phyloP scores from a whole-genome alignment of 1,140 invertebrate species.

The Bombus cullumanus region DNA sequence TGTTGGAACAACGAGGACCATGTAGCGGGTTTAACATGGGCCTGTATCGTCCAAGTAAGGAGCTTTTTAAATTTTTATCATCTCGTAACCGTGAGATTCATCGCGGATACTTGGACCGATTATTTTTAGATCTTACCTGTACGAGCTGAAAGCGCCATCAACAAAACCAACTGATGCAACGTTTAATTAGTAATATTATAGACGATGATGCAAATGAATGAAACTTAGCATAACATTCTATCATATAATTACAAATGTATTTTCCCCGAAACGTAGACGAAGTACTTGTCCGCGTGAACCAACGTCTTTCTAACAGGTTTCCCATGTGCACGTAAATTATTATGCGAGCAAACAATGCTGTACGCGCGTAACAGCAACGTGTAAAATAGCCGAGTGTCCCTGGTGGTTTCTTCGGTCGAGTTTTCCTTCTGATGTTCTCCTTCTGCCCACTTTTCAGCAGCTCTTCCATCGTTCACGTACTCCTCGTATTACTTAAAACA shows the following conservation, averaged over 20 bases:
- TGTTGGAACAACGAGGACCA: background rate
- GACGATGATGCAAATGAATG: too few species aligned
- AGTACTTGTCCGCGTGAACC: conserved; percentile 37
- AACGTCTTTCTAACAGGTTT: conserved; percentile 44
- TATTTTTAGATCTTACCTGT: too few species aligned
- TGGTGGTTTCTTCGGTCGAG: conserved; percentile 48
- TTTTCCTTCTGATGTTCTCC: conserved; percentile 25
- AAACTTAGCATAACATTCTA: too few species aligned
- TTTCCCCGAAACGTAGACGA: background rate
- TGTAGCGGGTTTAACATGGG: conserved; percentile 6
- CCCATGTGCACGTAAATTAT: conserved; percentile 67
- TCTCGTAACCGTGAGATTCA: conserved; percentile 8
- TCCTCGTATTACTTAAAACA: background rate
- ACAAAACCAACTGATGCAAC: background rate
- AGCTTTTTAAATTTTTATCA: conserved; percentile 9
- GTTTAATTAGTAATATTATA: too few species aligned
- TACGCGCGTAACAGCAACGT: conserved; percentile 44
- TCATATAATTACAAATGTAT: background rate
- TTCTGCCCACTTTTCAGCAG: background rate
- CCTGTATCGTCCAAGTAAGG: background rate
- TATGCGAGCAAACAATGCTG: conserved; percentile 67
- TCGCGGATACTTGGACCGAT: too few species aligned
- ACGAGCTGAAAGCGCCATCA: background rate
- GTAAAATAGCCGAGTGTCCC: conserved; percentile 57
- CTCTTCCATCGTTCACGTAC: background rate